Evolutionary conservation across 2,113 vertebrate species (phyloP).

Genomic region (Gavialis gangeticus): DNA sequence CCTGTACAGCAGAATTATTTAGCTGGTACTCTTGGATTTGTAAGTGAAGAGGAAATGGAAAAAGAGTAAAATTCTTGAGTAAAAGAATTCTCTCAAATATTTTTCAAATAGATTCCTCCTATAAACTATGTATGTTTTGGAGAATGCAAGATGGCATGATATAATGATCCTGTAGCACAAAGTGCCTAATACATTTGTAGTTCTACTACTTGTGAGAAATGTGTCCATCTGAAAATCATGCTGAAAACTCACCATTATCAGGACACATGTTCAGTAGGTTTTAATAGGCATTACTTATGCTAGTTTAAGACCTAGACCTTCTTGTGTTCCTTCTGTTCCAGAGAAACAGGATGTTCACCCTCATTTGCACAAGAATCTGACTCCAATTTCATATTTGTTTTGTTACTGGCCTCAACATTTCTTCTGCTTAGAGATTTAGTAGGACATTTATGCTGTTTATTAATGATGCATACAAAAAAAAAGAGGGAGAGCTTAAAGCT

Average conservation of each 20-base stretch:
- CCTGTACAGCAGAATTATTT: neutral
- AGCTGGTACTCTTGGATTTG: neutral
- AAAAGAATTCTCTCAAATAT: neutral
- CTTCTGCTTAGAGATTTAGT: neutral
- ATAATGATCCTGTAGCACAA: neutral
- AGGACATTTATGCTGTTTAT: neutral
- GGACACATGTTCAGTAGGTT: neutral
- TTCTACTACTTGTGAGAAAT: neutral
- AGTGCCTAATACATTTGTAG: neutral
- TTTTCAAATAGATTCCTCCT: neutral
- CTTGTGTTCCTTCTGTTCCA: neutral
- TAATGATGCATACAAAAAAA: neutral
- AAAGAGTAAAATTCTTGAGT: neutral
- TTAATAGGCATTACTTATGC: neutral
- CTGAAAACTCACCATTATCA: neutral
- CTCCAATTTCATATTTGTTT: neutral
- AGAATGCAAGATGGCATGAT: neutral
- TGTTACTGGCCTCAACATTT: fast-evolving
- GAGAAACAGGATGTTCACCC: neutral
- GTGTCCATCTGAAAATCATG: neutral
- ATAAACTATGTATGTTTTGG: neutral
- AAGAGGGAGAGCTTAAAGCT: neutral
- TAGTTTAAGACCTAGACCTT: neutral
- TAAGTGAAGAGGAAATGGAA: neutral
- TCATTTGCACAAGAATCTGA: neutral